Percentiles rank a stretch among this genome's conserved stretches.
phyloP scores from a whole-genome alignment of 2,113 vertebrate genomes.

The Burhinus bistriatus region DNA sequence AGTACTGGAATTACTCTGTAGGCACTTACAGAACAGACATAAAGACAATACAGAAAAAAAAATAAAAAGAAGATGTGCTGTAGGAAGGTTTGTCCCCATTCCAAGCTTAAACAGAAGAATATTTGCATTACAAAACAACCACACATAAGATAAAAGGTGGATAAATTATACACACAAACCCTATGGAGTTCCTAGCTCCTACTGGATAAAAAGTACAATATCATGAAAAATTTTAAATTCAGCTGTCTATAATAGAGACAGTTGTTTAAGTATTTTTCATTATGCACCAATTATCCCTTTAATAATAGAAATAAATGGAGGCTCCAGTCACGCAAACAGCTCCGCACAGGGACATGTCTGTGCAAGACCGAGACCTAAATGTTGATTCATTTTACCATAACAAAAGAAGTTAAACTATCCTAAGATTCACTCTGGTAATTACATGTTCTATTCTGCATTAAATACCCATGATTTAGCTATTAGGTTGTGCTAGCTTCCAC shows the following conservation, averaged over 20 bases:
- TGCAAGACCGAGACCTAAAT: not conserved
- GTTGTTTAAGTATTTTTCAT: constrained; percentile 5
- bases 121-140: not conserved
- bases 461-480: not conserved
- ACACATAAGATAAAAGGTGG: not conserved
- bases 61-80: accelerated
- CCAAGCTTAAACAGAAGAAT: not conserved
- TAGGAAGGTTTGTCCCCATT: not conserved
- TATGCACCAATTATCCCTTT: not conserved
- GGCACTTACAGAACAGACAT: not conserved
- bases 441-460: not conserved
- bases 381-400: constrained; percentile 6
- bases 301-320: not conserved
- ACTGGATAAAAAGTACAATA: not conserved
- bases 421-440: not conserved
- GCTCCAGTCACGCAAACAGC: not conserved
- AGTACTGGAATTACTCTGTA: not conserved
- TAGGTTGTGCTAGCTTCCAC: not conserved
- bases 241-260: not conserved
- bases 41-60: not conserved
- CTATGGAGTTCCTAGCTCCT: not conserved
- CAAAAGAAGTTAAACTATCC: not conserved
- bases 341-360: not conserved
- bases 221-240: not conserved
- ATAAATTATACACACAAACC: not conserved